A percentile compares a stretch with the other conserved stretches of the same genome.
Conservation (phyloP, 2,888 invertebrate species). For the Erpobdella octoculata region DNA sequence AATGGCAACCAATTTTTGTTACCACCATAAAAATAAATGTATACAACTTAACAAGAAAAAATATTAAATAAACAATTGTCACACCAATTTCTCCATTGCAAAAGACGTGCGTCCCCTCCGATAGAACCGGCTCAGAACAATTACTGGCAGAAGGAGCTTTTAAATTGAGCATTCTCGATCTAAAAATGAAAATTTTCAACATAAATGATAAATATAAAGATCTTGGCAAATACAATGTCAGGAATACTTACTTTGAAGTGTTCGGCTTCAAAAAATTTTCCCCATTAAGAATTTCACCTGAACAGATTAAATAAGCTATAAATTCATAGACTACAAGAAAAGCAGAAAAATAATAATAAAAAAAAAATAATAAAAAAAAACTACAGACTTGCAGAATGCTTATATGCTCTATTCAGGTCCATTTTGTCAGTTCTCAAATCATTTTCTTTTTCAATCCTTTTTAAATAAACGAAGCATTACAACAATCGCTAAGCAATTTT, state of each 20-base stretch:
- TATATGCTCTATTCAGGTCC: background rate
- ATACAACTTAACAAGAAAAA: background rate
- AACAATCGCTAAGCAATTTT: background rate
- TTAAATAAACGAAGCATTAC: too few species aligned
- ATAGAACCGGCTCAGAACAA: constrained; percentile 38
- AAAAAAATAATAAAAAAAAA: too few species aligned
- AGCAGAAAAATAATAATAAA: too few species aligned
- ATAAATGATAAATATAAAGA: too few species aligned
- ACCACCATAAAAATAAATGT: background rate
- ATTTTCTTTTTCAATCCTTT: background rate
- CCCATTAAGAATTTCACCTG: too few species aligned
- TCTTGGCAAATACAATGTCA: too few species aligned
- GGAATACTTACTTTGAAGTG: too few species aligned
- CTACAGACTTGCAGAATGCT: background rate
- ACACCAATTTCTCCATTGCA: constrained; percentile 54
- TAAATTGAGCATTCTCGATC: background rate
- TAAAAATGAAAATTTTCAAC: too few species aligned
- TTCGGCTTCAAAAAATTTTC: too few species aligned
- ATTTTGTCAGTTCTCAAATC: background rate
- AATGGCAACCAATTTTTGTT: background rate
- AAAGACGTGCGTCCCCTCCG: constrained; percentile 53
- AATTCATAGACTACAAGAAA: too few species aligned
- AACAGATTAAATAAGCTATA: too few species aligned
- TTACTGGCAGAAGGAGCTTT: background rate
- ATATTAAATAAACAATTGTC: constrained; percentile 17